Percentiles rank a stretch among this genome's conserved stretches.
Conservation (phyloP, 2,888 invertebrate species). For the Arge pagana region DNA sequence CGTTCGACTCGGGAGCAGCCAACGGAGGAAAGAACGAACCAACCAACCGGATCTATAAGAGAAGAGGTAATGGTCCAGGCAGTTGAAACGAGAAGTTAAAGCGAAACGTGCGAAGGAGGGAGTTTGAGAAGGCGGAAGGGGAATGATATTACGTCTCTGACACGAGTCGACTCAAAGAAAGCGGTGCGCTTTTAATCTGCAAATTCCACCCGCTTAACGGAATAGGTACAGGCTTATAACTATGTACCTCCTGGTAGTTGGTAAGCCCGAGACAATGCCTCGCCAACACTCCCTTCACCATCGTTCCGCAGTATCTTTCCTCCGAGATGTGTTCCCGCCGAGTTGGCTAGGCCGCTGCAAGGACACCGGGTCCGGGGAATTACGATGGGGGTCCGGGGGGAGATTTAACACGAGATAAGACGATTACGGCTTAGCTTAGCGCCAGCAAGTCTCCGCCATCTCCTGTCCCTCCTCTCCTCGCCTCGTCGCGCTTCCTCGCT, state of each 20-base stretch:
- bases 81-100: too few species aligned
- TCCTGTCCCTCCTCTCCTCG: slow-evolving; percentile 9
- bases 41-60: too few species aligned
- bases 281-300: slow-evolving; percentile 29
- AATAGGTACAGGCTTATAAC: slow-evolving; percentile 34
- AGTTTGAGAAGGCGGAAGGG: slow-evolving; percentile 14
- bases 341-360: neutral
- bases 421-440: slow-evolving; percentile 51
- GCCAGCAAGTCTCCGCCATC: slow-evolving; percentile 25
- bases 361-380: neutral
- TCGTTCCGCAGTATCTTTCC: slow-evolving; percentile 27
- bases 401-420: slow-evolving; percentile 54
- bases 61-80: too few species aligned
- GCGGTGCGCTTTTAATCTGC: slow-evolving; percentile 34
- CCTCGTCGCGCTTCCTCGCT: slow-evolving; percentile 23
- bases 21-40: too few species aligned
- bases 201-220: slow-evolving; percentile 34
- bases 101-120: slow-evolving; percentile 23
- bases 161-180: slow-evolving; percentile 36
- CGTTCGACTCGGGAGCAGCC: too few species aligned
- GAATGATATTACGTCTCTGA: slow-evolving; percentile 32
- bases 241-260: slow-evolving; percentile 31
- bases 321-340: slow-evolving; percentile 20
- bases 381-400: slow-evolving; percentile 22
- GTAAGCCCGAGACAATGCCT: slow-evolving; percentile 44